These are phyloP conservation scores for Drosophila pectinifera DNA, from an alignment of 1,140 invertebrate genomes.

Conservation along the genomic window DNA sequence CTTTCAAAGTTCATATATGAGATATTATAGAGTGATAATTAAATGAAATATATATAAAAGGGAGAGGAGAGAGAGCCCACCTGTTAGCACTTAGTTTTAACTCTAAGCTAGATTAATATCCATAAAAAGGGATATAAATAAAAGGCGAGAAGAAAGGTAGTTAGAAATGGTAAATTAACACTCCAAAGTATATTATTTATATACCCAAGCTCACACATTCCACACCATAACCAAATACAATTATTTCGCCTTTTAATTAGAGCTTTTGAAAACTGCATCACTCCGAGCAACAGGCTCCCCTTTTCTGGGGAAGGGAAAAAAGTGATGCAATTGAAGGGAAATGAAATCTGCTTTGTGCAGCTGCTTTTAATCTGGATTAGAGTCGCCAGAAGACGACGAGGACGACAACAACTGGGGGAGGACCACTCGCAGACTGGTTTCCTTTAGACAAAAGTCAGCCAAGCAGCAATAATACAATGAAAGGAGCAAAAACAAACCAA, in stretches of 20 bases:
- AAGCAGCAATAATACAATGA: conserved; percentile 70
- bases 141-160: background rate
- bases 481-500: conserved; percentile 38
- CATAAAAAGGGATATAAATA: background rate
- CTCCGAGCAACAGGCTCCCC: conserved; percentile 34
- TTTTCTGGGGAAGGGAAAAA: background rate
- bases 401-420: conserved; percentile 6
- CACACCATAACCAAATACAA: background rate
- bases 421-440: conserved; percentile 2
- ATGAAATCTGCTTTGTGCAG: conserved; percentile 36
- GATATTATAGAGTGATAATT: background rate
- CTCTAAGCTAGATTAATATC: too few species aligned
- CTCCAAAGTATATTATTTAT: background rate
- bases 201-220: background rate
- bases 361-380: conserved; percentile 43
- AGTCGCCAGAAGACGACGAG: conserved; percentile 13
- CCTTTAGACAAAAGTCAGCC: conserved; percentile 56
- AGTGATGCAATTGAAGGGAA: conserved; percentile 27
- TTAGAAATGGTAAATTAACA: background rate
- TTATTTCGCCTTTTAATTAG: background rate
- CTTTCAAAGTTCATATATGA: too few species aligned
- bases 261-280: conserved; percentile 3
- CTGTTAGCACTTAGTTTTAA: background rate
- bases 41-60: background rate
- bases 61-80: background rate